phyloP scores from a whole-genome alignment of 2,888 invertebrate genomes.

The Cryptocephalus moraei region DNA sequence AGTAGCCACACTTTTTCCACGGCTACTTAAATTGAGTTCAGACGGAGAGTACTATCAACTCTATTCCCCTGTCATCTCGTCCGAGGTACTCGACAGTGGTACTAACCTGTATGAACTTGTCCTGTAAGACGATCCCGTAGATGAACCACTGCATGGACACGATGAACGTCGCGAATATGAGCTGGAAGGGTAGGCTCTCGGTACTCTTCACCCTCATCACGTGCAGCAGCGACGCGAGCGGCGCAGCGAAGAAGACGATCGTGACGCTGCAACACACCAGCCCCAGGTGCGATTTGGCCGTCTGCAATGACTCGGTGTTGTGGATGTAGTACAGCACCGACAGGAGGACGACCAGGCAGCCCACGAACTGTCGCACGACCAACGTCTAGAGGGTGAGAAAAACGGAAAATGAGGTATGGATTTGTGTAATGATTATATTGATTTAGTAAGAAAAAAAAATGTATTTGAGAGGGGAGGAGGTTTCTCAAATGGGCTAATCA shows the following conservation, averaged over 20 bases:
- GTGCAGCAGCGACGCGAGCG: constrained; percentile 67
- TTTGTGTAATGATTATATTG: too few species aligned
- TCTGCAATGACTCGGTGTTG: constrained; percentile 42
- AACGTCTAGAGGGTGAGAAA: constrained; percentile 30
- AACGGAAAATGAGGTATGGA: constrained; percentile 8
- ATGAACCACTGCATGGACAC: constrained; percentile 76
- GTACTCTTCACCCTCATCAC: constrained; percentile 71
- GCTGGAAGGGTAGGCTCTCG: constrained; percentile 78
- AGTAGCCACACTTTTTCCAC: too few species aligned
- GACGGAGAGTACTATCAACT: too few species aligned
- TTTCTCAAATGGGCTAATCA: too few species aligned
- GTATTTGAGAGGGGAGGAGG: too few species aligned
- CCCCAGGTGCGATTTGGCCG: constrained; percentile 54
- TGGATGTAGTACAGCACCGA: constrained; percentile 49
- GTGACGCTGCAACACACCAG: constrained; percentile 62
- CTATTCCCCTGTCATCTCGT: background rate
- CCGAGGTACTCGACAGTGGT: background rate
- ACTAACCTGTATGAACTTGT: constrained; percentile 66
- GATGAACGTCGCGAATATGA: constrained; percentile 74
- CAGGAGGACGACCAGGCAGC: constrained; percentile 43
- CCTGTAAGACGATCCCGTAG: constrained; percentile 70
- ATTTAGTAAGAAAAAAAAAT: too few species aligned
- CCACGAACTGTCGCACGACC: constrained; percentile 51
- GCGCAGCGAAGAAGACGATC: constrained; percentile 72
- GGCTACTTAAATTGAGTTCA: too few species aligned